Evolutionary conservation across 2,888 invertebrate genomes (phyloP).

Genomic region (Liopterus haemorrhoidalis): DNA sequence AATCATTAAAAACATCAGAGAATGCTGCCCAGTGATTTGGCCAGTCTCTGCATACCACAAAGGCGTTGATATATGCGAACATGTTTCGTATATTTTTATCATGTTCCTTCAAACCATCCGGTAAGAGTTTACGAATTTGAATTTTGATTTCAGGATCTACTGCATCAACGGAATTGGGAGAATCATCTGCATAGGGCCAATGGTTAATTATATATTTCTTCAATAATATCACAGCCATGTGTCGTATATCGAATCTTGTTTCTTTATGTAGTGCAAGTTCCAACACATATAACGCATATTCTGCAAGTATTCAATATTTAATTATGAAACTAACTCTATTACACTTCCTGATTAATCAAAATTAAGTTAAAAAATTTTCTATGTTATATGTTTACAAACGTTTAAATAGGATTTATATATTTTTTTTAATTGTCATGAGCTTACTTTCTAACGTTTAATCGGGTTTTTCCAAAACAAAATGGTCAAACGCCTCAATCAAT

Average conservation of each 20-base stretch:
- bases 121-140: constrained; percentile 57
- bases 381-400: no score
- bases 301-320: no score
- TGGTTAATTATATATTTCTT: constrained; percentile 67
- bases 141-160: constrained; percentile 53
- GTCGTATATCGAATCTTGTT: constrained; percentile 49
- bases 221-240: constrained; percentile 64
- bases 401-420: no score
- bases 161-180: constrained; percentile 51
- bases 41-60: constrained; percentile 68
- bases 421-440: no score
- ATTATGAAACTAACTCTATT: no score
- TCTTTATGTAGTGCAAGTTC: constrained; percentile 11
- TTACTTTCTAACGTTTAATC: no score
- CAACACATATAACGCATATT: constrained; percentile 7
- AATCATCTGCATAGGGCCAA: constrained; percentile 55
- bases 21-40: constrained; percentile 65
- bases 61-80: constrained; percentile 64
- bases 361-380: no score
- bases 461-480: no score
- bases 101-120: constrained; percentile 46
- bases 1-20: constrained; percentile 60
- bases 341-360: no score
- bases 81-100: constrained; percentile 50
- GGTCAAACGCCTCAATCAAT: no score